phyloP scores from a whole-genome alignment of 2,113 vertebrate genomes.

The Thalassarche chlororhynchos region DNA sequence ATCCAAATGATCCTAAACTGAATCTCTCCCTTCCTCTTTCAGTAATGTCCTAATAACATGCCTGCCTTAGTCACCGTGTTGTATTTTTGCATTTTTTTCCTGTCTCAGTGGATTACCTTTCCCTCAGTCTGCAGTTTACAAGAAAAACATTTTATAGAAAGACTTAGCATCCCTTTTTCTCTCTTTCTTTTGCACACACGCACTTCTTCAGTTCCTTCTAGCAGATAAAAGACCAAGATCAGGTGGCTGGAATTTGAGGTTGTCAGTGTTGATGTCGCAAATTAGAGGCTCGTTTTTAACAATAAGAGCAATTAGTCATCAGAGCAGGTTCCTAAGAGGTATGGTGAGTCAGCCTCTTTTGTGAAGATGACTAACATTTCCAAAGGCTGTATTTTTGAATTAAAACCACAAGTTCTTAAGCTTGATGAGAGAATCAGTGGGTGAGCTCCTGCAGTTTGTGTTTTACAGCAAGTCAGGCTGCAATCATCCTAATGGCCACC shows the following conservation, averaged over 20 bases:
- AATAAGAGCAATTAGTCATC: slow-evolving; percentile 45
- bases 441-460: not conserved
- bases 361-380: not conserved
- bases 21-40: not conserved
- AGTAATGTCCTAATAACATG: not conserved
- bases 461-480: not conserved
- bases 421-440: not conserved
- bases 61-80: not conserved
- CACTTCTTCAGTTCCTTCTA: not conserved
- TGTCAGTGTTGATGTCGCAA: slow-evolving; percentile 42
- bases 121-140: not conserved
- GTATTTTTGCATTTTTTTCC: not conserved
- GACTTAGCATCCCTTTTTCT: not conserved
- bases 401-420: not conserved
- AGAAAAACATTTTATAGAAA: not conserved
- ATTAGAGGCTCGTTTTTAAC: slow-evolving; percentile 47
- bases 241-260: slow-evolving; percentile 18
- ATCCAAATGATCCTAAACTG: not conserved
- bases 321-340: slow-evolving; percentile 21
- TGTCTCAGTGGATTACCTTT: not conserved
- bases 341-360: slow-evolving; percentile 34
- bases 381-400: not conserved
- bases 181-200: not conserved
- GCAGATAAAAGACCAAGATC: not conserved
- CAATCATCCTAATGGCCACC: not conserved